A percentile compares a stretch with the other conserved stretches of the same genome.
Conservation (phyloP, 2,888 invertebrate genomes). For the Syrphus vitripennis region DNA sequence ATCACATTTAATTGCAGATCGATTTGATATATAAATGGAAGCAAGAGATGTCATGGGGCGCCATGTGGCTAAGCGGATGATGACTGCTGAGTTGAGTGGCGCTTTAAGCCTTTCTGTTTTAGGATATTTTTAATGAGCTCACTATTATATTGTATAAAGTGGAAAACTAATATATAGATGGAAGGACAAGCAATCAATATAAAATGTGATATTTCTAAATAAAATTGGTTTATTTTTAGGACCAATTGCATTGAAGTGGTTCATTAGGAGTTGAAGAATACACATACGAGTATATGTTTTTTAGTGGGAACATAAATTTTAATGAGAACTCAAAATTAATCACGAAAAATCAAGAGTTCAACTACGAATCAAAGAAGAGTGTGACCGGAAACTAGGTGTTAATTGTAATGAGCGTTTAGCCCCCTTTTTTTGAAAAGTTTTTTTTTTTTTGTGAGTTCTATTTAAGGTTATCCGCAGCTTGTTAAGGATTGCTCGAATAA, state of each 20-base stretch:
- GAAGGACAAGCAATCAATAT: neutral
- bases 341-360: no score
- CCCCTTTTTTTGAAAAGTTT: no score
- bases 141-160: neutral
- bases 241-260: neutral
- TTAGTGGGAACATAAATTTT: neutral
- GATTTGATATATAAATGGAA: neutral
- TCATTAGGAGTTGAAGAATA: neutral
- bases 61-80: neutral
- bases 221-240: neutral
- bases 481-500: no score
- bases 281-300: no score
- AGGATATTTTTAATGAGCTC: neutral
- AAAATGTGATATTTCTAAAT: neutral
- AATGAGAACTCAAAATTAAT: no score
- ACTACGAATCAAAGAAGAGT: no score
- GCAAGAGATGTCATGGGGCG: neutral
- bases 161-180: no score
- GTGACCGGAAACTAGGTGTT: no score
- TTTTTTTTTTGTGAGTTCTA: no score
- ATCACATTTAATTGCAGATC: constrained; percentile 23
- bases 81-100: neutral
- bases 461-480: no score
- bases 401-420: no score
- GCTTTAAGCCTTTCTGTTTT: neutral